phyloP scores from a whole-genome alignment of 2,888 invertebrate species.

The Ormyrus thymus region DNA sequence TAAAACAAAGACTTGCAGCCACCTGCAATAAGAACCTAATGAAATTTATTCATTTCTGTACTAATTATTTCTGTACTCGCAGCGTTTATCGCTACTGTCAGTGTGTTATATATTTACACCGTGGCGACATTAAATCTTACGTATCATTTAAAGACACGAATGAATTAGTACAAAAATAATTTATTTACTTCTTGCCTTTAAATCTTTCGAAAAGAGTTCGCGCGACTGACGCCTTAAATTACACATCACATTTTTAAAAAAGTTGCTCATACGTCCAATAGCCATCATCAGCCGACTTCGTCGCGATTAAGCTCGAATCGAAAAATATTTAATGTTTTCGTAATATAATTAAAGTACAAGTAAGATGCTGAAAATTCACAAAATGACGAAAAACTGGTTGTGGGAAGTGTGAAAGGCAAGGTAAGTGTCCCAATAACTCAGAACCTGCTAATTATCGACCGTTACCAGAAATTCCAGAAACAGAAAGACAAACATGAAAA shows the following conservation, averaged over 20 bases:
- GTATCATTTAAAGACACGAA: no score
- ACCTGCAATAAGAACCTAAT: no score
- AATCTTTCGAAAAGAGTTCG: neutral
- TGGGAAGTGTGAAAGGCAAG: conserved; percentile 44
- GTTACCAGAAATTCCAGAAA: conserved; percentile 46
- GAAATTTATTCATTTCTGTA: no score
- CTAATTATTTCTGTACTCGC: no score
- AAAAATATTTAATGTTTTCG: neutral
- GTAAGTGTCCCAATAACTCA: conserved; percentile 50
- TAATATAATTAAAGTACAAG: neutral
- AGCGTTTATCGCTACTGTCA: no score
- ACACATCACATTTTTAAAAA: neutral
- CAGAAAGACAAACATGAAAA: conserved; percentile 23
- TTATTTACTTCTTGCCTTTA: neutral
- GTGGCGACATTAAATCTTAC: no score
- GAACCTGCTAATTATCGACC: conserved; percentile 45
- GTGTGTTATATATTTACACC: no score
- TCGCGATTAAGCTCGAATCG: neutral
- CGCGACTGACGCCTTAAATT: neutral
- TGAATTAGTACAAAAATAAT: no score
- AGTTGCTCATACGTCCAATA: neutral
- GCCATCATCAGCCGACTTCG: neutral
- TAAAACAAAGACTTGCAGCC: no score
- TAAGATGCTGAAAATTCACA: conserved; percentile 16
- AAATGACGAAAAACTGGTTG: conserved; percentile 32